Evolutionary conservation across 1,140 invertebrate species (phyloP).

Genomic region (Venturia canescens): DNA sequence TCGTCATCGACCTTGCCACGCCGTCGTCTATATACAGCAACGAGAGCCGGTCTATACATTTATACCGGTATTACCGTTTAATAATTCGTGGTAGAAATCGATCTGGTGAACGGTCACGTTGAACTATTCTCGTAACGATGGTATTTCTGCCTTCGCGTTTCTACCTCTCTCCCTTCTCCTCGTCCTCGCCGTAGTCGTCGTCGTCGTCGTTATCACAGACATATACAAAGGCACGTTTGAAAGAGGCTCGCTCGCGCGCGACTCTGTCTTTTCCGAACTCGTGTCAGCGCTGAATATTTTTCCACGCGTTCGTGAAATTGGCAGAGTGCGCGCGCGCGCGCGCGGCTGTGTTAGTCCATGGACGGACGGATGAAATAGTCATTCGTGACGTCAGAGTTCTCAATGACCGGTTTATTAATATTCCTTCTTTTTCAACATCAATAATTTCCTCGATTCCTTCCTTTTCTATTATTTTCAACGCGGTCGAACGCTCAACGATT

Average conservation of each 20-base stretch:
- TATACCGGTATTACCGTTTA: conserved; percentile 52
- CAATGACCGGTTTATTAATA: not conserved
- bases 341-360: not conserved
- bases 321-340: too few relatives aligned
- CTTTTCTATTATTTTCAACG: too few relatives aligned
- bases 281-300: not conserved
- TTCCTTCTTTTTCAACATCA: not conserved
- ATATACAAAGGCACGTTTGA: not conserved
- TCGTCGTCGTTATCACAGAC: not conserved
- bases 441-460: conserved; percentile 24
- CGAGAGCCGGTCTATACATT: conserved; percentile 18
- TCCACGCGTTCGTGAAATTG: not conserved
- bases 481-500: too few relatives aligned
- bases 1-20: conserved; percentile 35
- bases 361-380: not conserved
- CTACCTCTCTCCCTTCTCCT: not conserved
- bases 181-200: not conserved
- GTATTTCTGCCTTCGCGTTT: conserved; percentile 51
- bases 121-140: conserved; percentile 61
- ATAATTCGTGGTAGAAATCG: conserved; percentile 63
- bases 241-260: not conserved
- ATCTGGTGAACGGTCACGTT: conserved; percentile 61
- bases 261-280: not conserved
- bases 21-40: conserved; percentile 31
- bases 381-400: conserved; percentile 2